Base-by-base conservation (phyloP, 2,888 invertebrate genomes). In the Netelia virgata region DNA sequence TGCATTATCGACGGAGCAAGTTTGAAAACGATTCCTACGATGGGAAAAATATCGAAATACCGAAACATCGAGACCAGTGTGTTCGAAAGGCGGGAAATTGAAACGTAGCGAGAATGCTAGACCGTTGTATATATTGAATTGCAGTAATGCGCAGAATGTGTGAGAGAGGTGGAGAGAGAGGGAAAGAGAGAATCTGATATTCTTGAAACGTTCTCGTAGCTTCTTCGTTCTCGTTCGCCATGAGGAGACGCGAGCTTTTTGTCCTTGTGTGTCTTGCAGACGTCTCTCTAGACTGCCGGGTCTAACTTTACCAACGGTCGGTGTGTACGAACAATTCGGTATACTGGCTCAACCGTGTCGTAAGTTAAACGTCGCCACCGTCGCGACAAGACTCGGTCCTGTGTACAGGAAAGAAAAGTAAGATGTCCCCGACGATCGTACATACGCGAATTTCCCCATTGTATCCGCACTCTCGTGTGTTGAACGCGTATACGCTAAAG, bases 41-140 rank as follows among this genome's bases (percentile, higher is more conserved):
- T 36, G 36, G 3, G 36, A 36, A 74, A 64, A 47, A 53, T 53
- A 59, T 59, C 70, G 23, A 69, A 55, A 72, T 72, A 72, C 28
- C 55, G 43, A 61, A 47, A 73, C 28, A 64, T 76, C 63, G 50
- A 64, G 47, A 2, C 18, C 64, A 63, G 70, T 75, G 82, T 69
- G 70, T 57, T 61, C 84, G 73, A 74, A 53, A 64, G 36, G 79
- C 61, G 57, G 55, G 64, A 86, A 87, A 87, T 87, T 85, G 86
- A 87, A 87, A 87, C 80, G 86, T 86, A 87, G 78, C 85, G 80
- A 69, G 84, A 78, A 55, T 78, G 70, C 76, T 70, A 78, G 84
- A 87, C 82, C 78, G 85, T 86, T 87, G 84, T 87, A 87, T 87
- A 87, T 86, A 87, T 87, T 84, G 86, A 66, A 86, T 84, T 84